A percentile compares a stretch with the other conserved stretches of the same genome.
Conservation (phyloP, 1,140 invertebrate species). For the Halictus rubicundus region DNA sequence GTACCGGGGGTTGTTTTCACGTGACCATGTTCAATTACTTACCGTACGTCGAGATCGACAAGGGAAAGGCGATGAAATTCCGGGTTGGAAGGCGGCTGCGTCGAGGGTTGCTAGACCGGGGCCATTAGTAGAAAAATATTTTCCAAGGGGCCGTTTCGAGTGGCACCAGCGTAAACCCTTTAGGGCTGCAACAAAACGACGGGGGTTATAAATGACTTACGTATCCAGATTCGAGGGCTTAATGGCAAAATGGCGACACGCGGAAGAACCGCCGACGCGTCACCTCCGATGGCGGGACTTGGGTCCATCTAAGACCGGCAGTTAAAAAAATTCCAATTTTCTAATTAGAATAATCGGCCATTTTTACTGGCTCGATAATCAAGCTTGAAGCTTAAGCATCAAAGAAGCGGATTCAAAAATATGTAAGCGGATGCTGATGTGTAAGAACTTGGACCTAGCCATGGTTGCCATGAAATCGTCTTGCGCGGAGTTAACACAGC, state of each 20-base stretch:
- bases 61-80: slow-evolving; percentile 43
- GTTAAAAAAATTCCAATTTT: too few relatives aligned
- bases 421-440: too few relatives aligned
- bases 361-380: too few relatives aligned
- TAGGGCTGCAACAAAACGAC: slow-evolving; percentile 35
- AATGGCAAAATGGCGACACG: slow-evolving; percentile 68
- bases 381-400: too few relatives aligned
- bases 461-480: too few relatives aligned
- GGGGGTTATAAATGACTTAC: slow-evolving; percentile 63
- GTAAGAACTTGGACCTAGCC: too few relatives aligned
- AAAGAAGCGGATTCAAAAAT: too few relatives aligned
- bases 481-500: too few relatives aligned
- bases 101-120: slow-evolving; percentile 61
- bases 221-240: slow-evolving; percentile 59
- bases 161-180: slow-evolving; percentile 52
- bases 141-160: slow-evolving; percentile 65
- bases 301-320: too few relatives aligned
- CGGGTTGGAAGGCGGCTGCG: slow-evolving; percentile 36
- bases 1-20: slow-evolving; percentile 52
- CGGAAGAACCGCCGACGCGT: background rate
- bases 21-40: slow-evolving; percentile 62
- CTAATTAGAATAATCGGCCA: too few relatives aligned
- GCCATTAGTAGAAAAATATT: slow-evolving; percentile 76
- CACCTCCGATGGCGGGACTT: too few relatives aligned
- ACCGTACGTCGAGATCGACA: slow-evolving; percentile 24